Evolutionary conservation across 2,113 vertebrate species (phyloP).

Genomic region (Ciconia maguari): DNA sequence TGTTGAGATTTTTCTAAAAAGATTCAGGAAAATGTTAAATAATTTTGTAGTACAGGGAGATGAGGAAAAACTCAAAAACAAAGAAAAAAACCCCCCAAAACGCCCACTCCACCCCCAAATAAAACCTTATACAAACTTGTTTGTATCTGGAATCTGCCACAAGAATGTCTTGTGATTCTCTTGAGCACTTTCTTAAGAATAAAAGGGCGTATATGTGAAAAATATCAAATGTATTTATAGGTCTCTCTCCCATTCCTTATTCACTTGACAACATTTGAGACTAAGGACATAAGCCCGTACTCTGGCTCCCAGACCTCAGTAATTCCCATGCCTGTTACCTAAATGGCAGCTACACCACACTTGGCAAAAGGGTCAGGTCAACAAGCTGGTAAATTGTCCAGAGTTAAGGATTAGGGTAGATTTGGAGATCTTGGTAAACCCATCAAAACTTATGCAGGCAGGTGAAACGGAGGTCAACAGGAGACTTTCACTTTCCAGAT

Average conservation of each 20-base stretch:
- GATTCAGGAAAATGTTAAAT: not conserved
- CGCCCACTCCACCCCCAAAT: not conserved
- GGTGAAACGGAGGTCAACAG: not conserved
- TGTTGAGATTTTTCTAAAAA: not conserved
- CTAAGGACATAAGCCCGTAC: not conserved
- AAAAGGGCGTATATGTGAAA: not conserved
- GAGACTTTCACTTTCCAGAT: not conserved
- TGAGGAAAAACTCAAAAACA: not conserved
- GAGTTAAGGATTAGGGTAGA: not conserved
- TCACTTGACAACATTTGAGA: not conserved
- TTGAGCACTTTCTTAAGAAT: not conserved
- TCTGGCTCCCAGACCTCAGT: not conserved
- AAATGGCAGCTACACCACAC: not conserved
- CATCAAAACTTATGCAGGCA: not conserved
- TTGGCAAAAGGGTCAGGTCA: not conserved
- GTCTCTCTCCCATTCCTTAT: not conserved
- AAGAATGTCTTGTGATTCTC: not conserved
- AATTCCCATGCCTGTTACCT: not conserved
- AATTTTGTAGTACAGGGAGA: not conserved
- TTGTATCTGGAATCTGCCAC: not conserved
- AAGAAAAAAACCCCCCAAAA: not conserved
- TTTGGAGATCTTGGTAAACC: not conserved
- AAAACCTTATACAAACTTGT: not conserved
- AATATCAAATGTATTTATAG: not conserved
- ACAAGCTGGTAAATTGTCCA: not conserved